These are phyloP conservation scores for Patiria pectinifera DNA, from an alignment of 53 echinoderm and acorn worm genomes.

Conservation along the genomic window DNA sequence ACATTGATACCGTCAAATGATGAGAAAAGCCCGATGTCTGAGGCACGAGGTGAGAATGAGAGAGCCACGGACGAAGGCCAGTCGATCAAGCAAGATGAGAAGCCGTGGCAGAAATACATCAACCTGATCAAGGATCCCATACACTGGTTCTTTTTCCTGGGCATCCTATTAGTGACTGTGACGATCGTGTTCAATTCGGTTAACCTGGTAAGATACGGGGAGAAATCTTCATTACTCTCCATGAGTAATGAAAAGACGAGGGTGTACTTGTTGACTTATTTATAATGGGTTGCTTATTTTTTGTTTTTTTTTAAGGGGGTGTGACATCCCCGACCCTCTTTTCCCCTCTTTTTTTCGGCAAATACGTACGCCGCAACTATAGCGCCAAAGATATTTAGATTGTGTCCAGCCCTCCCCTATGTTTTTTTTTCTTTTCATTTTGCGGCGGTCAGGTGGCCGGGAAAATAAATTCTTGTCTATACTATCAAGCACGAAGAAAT, in stretches of 20 bases:
- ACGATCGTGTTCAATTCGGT: constrained; percentile 65
- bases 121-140: constrained; percentile 39
- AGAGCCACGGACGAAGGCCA: background rate
- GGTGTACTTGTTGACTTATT: background rate
- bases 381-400: too few relatives aligned
- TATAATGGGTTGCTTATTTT: too few relatives aligned
- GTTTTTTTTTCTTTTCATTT: too few relatives aligned
- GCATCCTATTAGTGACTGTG: constrained; percentile 38
- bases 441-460: too few relatives aligned
- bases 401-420: too few relatives aligned
- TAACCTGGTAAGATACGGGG: constrained; percentile 61
- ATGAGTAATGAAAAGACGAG: background rate
- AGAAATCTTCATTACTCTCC: background rate
- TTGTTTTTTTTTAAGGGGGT: too few relatives aligned
- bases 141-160: constrained; percentile 68
- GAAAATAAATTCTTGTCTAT: too few relatives aligned
- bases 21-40: background rate
- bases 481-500: background rate
- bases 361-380: too few relatives aligned
- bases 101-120: constrained; percentile 57
- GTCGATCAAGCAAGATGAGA: background rate
- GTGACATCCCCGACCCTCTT: too few relatives aligned
- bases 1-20: background rate
- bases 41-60: background rate
- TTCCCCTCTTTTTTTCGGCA: too few relatives aligned